Base-by-base conservation (phyloP, 2,888 invertebrate species). In the Cephonodes hylas region DNA sequence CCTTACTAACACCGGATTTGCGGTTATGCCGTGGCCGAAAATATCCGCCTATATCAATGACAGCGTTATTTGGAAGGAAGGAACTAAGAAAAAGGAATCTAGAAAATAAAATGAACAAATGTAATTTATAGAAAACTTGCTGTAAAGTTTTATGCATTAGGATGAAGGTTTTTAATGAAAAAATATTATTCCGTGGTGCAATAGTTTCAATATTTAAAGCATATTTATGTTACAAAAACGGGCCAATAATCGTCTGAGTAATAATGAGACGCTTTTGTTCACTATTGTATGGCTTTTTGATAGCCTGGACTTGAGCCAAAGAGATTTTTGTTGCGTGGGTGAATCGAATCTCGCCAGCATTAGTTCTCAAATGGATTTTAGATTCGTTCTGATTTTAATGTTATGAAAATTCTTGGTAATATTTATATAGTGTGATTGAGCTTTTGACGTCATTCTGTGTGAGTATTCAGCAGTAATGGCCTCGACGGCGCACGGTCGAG, bases 221-320 rank as follows among this genome's bases (percentile, higher is more conserved):
- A n/a, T n/a, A n/a, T n/a, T n/a, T n/a, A n/a, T n/a, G n/a, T n/a
- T n/a, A n/a, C n/a, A n/a, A n/a, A 44, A 22, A 34, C 45, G 31
- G 25, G 42, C 38, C 27, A 64, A 63, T 63, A 58, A 59, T 59
- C 42, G 31, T 34, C 31, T 42, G 56, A 20, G 23, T 25, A 59
- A 48, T 56, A 59, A 58, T 25, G 38, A 42, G 42, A 60, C 61
- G 68, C 61, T 65, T 60, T 69, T 67, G 64, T 64, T 45, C 23
- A 57, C 69, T 71, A 74, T 71, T 74, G 77, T 81, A 85, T 82
- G 75, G 77, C 69, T 77, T 81, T 88, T 84, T 88, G 85, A 88
- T 88, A 80, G 79, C 76, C 87, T 89, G 89, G 88, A 84, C 56
- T 42, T 13, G 57, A 59, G 81, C 89, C 88, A 89, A 79, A 66